Percentiles rank a stretch among this genome's conserved stretches.
These are phyloP conservation scores for Bubo blakistoni DNA, from an alignment of 2,113 vertebrate genomes.

Conservation along the genomic window DNA sequence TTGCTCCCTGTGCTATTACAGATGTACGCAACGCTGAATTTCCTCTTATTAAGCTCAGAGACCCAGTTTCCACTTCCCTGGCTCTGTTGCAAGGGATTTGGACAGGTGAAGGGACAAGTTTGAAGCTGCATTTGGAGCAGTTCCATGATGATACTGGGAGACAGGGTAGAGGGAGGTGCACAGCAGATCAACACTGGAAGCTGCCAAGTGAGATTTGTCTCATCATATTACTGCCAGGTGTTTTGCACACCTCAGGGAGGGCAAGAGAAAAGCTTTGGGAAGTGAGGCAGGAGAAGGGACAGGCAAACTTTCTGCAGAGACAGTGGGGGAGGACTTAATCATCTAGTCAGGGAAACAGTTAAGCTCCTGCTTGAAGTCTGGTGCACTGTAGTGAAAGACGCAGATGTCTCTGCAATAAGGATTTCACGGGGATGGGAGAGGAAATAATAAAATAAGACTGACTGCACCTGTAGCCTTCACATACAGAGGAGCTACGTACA, in stretches of 20 bases:
- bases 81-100: neutral
- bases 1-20: neutral
- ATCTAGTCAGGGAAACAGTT: neutral
- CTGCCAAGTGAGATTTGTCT: constrained; percentile 42
- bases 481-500: neutral
- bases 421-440: neutral
- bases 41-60: neutral
- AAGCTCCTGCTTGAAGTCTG: neutral
- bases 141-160: neutral
- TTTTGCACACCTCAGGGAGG: constrained; percentile 15
- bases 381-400: neutral
- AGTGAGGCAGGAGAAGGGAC: neutral
- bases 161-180: constrained; percentile 9
- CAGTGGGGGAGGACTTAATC: neutral
- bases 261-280: neutral
- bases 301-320: neutral
- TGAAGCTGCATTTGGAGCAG: neutral
- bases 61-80: neutral
- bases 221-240: constrained; percentile 31
- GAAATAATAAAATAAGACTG: neutral
- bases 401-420: neutral
- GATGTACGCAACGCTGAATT: neutral
- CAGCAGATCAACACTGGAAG: constrained; percentile 16
- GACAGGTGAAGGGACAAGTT: neutral
- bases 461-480: neutral